Evolutionary conservation across 2,113 vertebrate genomes (phyloP).

Genomic region (Lathamus discolor): DNA sequence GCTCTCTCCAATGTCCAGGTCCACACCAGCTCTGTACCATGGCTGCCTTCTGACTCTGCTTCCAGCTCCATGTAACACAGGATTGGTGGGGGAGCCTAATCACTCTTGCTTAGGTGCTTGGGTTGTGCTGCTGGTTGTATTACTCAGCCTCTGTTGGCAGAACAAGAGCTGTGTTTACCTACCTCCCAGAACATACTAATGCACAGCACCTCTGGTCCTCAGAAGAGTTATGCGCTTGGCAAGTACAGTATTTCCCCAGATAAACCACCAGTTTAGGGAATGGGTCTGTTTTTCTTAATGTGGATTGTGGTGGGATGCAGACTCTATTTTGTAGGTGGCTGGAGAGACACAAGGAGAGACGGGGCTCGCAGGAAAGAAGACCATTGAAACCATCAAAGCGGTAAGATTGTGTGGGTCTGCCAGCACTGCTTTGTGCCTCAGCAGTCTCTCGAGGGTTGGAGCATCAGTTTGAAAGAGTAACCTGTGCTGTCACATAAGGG

Average conservation of each 20-base stretch:
- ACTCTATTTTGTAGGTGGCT: constrained; percentile 81
- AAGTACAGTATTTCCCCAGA: background rate
- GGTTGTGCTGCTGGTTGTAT: background rate
- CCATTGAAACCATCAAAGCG: constrained; percentile 93
- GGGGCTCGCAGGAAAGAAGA: constrained; percentile 90
- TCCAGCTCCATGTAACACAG: background rate
- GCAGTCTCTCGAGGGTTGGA: fast-evolving
- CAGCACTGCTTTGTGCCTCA: background rate
- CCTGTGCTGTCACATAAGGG: background rate
- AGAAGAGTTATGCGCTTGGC: background rate
- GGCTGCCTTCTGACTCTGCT: background rate
- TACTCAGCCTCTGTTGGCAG: background rate
- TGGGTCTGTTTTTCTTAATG: background rate
- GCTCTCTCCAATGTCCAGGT: background rate
- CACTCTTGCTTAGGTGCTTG: background rate
- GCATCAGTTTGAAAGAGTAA: background rate
- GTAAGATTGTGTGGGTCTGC: constrained; percentile 74
- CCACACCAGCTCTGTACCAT: background rate
- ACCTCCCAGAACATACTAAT: background rate
- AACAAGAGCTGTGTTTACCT: background rate
- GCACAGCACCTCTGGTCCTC: background rate
- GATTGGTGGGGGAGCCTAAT: background rate
- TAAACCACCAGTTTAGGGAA: background rate
- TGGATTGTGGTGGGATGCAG: background rate
- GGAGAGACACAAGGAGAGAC: constrained; percentile 88